Evolutionary conservation across 2,113 vertebrate species (phyloP), one percentile per base, ranked within the genome.

Genomic region (Seriola dumerili): DNA sequence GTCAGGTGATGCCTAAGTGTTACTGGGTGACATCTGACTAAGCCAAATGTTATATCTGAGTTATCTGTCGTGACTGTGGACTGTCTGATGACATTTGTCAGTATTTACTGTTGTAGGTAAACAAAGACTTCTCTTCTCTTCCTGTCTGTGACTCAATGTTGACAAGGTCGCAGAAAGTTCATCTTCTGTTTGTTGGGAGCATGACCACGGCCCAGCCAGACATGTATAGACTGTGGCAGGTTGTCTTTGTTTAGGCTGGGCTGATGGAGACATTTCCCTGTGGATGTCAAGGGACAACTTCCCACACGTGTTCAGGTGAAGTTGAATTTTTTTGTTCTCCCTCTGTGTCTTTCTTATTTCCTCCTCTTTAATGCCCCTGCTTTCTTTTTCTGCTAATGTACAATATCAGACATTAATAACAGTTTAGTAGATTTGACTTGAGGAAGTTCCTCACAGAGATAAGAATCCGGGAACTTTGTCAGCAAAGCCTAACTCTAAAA

Each of bases 71-170:
- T 90, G 91, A 87, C 88, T 79, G 70, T 16, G 36, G 72, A 83
- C 85, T 87, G 90, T 89, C 86, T 90, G 85, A 61, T 85, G 88
- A 89, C 72, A 87, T 91, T 92, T 91, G 85, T 92, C 90, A 87
- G 73, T 70, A 70, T 88, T 85, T 80, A 83, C 76, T 89, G 73
- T 82, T 58, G 55, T 29, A 77, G 82, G 73, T 87, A 86, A 89
- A 90, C 86, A 83, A 81, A 83, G 84, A 61, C 67, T 62, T 85
- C 75, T 74, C 73, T 54, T 82, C 71, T 71, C 58, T 25, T 59
- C 34, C 82, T 8, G 23, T 19, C 76, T 75, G 75, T 71, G 80
- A 83, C 85, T 89, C 66, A 25, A 42, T 63, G 81, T 57, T 86
- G 90, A 85, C 91, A 81, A 68, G 90, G 89, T 87, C 78, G 65